Base-by-base conservation (phyloP, 2,797 vertebrate genomes). In the Acrocephalus scirpaceus region DNA sequence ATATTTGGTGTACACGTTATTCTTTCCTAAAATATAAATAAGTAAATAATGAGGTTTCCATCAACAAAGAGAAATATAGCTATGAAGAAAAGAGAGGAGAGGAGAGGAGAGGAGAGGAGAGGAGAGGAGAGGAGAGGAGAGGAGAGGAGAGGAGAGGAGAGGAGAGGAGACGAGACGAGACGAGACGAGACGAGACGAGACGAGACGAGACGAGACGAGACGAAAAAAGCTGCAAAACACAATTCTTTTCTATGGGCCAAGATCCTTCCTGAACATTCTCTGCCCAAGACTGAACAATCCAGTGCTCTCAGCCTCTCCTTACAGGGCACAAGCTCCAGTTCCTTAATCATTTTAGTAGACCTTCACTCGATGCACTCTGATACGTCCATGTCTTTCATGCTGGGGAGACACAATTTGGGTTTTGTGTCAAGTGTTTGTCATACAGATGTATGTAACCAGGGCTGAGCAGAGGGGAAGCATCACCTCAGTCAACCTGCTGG, bases 211-310 rank as follows among this genome's bases (percentile, higher is more conserved):
- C 16, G 16, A 8, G 7, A 22, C 9, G 42, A 19, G 32, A 58
- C 15, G 14, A 14, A 29, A 8, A 5, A 27, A 13, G 0, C 6
- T 48, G 9, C 3, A 22, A 54, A 70, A 8, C 3, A 30, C 25
- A 56, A 16, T n/a, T 61, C 0, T 65, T 65, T 56, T 76, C 20
- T 58, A 8, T 25, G 11, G 8, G 10, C 38, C 50, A 22, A 58
- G 34, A 50, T 60, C 8, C 6, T 5, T 27, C 26, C 13, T 30
- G 22, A 80, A 13, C 4, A 10, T 57, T 78, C 34, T 71, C 20
- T 71, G 72, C 29, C 20, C 5, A 11, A n/a, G 13, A 9, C 32
- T 36, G 34, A 72, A n/a, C 15, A 60, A 22, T 42, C 16, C 34
- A 53, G 27, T 29, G 13, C 8, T 88, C 29, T 67, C 0, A 0